Evolutionary conservation across 2,888 invertebrate species (phyloP), one percentile per base, ranked within the genome.

Genomic region (Agrypnus murinus): DNA sequence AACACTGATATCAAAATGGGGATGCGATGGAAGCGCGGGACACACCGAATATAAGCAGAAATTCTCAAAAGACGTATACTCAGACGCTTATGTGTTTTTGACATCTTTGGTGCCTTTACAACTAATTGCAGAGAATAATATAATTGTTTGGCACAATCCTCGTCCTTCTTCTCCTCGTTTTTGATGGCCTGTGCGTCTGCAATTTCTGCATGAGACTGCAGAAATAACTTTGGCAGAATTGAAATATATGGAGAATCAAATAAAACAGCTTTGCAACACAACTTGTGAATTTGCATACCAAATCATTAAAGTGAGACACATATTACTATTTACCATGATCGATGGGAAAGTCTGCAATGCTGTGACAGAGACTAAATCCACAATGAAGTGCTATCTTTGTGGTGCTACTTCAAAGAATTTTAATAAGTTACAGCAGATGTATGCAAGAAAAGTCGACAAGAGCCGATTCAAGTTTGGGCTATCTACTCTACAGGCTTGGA

Each of bases 401-500:
- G 53, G 63, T 38, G 69, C 64, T 14, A 77, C 74, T n/a, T 65
- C 68, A 12, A 75, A 75, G 59, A 69, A 75, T 19, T 77, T 77
- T 59, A 77, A 76, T 55, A 71, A 74, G 50, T 66, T 77, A 25
- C 62, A 74, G 25, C 43, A 36, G 36, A 38, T 74, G 7, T 8
- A 66, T 10, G 9, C 69, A 63, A 67, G 25, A 46, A 25, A 57
- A 45, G 45, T 74, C 10, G 48, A 71, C 36, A 36, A 62, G 46
- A 43, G 58, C 2, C 50, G 73, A 62, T 72, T 76, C n/a, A 50
- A 57, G 12, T 79, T 79, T 66, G 78, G 77, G 25, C 60, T 79
- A 63, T 80, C 80, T 36, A 69, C 71, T 34, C 71, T 81, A 43
- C 80, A 81, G 75, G 77, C 78, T 1, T 82, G 80, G 80, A 81